phyloP scores from a whole-genome alignment of 37 sponge, comb jelly and placozoan species.

The Tethya wilhelma region DNA sequence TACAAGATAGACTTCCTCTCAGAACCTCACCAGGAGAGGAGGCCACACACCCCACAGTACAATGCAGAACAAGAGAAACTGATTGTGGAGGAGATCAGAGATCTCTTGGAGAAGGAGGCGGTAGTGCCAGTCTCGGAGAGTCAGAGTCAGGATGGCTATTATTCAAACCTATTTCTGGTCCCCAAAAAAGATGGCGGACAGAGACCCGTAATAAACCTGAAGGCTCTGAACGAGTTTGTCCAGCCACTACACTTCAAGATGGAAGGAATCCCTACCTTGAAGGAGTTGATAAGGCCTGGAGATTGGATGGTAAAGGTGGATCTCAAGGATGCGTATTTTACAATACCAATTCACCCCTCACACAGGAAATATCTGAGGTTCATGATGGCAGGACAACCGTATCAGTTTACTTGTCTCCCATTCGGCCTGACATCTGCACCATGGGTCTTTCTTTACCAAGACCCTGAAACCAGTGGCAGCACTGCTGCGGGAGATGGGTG shows the following conservation, averaged over 20 bases:
- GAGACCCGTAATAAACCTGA: slow-evolving; percentile 59
- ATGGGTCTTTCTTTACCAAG: slow-evolving; percentile 61
- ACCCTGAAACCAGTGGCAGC: slow-evolving; percentile 33
- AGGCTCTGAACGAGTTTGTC: slow-evolving; percentile 29
- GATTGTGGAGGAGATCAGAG: no score
- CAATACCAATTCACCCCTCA: not conserved
- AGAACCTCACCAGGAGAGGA: not conserved
- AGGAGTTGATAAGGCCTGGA: slow-evolving; percentile 32
- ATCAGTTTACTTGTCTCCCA: slow-evolving; percentile 35
- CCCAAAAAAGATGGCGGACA: slow-evolving; percentile 52
- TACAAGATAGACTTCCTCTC: not conserved
- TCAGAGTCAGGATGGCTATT: slow-evolving; percentile 17
- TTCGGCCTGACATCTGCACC: slow-evolving; percentile 61
- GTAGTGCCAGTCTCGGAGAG: not conserved
- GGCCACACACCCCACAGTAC: not conserved
- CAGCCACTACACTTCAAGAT: slow-evolving; percentile 59
- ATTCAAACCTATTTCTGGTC: slow-evolving; percentile 48
- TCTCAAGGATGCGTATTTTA: slow-evolving; percentile 58
- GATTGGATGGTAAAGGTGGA: slow-evolving; percentile 42
- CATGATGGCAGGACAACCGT: not conserved
- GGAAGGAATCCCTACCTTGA: slow-evolving; percentile 44
- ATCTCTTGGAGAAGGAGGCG: not conserved
- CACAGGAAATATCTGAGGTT: not conserved
- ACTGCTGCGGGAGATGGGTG: slow-evolving; percentile 2
- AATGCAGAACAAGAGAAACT: not conserved